Evolutionary conservation across 2,113 vertebrate species (phyloP), one percentile per base, ranked within the genome.

Genomic region (Platysternon megacephalum): DNA sequence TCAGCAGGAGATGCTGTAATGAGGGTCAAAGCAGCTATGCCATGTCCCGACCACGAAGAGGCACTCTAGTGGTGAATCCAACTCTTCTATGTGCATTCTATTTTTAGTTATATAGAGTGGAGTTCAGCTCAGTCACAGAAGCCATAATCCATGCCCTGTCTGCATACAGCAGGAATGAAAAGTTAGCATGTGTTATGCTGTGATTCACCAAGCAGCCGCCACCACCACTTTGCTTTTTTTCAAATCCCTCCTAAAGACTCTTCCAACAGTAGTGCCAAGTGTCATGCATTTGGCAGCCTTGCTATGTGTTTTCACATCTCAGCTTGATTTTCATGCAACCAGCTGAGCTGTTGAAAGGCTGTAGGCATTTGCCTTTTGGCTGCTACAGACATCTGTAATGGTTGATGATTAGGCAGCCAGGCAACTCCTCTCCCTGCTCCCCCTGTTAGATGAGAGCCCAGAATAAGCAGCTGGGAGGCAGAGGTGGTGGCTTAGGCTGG

Each of bases 111-210:
- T 17, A 5, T 81, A 88, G 56, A 58, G 28, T 76, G 84, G 22
- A 0, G 0, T 78, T 80, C 0, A 0, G 16, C 39, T 26, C 53
- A 3, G 1, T 32, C 2, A 0, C 5, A 56, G 9, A 51, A 58
- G 78, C 58, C 81, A 2, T 22, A 35, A 22, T 19, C 10, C 1
- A 0, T 68, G n/a, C 52, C 76, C 39, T 1, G 0, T 49, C 85
- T 65, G 44, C 26, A 3, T 79, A 55, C 83, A 53, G 55, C n/a
- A 58, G 46, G 76, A 56, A 26, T 44, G 24, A 26, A 78, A 78
- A 28, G 11, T 44, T 88, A 58, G 49, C 86, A 58, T 68, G 74
- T 83, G 11, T 0, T 44, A 86, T 46, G 42, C 74, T 42, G 11
- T 49, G 79, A 49, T 51, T 80, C 21, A 51, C 49, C 19, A 11